Evolutionary conservation across 2,113 vertebrate species (phyloP).

Genomic region (Uria aalge): DNA sequence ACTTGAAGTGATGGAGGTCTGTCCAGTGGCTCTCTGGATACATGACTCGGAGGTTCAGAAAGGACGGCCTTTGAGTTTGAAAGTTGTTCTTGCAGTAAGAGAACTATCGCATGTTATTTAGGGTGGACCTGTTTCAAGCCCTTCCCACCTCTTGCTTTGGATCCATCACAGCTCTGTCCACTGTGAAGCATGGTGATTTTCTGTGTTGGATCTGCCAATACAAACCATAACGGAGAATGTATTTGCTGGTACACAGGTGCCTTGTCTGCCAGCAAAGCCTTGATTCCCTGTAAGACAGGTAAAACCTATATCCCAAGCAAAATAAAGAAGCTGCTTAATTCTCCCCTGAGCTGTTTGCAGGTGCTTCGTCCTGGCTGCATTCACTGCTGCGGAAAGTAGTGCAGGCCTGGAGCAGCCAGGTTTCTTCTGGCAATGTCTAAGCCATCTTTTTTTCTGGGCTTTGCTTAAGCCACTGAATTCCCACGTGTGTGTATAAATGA

Average conservation of each 20-base stretch:
- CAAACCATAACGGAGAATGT: accelerated
- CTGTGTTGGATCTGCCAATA: neutral
- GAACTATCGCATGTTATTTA: neutral
- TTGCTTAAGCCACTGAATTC: neutral
- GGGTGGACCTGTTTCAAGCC: neutral
- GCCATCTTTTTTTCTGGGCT: neutral
- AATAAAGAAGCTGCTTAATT: neutral
- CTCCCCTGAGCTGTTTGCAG: neutral
- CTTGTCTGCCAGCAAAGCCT: neutral
- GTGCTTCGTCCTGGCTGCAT: neutral
- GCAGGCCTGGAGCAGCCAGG: neutral
- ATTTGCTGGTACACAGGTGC: neutral
- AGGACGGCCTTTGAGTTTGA: neutral
- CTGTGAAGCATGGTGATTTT: neutral
- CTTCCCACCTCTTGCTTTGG: neutral
- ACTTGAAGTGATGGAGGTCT: neutral
- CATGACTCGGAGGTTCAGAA: neutral
- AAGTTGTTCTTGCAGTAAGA: neutral
- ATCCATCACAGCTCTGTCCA: neutral
- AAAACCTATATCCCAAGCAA: neutral
- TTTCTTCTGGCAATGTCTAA: neutral
- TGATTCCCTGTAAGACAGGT: neutral
- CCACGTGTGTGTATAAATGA: neutral
- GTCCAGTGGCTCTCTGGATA: neutral
- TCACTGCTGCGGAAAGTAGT: neutral